These are phyloP conservation scores for Morone chrysops DNA, from an alignment of 2,113 vertebrate genomes.

Conservation along the genomic window DNA sequence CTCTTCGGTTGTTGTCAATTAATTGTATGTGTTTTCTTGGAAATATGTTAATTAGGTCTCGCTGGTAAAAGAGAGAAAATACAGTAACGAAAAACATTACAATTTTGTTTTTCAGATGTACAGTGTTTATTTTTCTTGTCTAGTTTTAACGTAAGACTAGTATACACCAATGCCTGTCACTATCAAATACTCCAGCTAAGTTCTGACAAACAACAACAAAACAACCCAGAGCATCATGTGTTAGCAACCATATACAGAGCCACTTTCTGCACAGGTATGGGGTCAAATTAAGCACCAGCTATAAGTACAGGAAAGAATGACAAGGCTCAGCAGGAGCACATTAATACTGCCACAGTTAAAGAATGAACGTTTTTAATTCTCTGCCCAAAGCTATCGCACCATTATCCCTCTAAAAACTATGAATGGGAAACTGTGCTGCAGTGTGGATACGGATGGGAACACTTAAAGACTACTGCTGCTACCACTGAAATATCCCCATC, in stretches of 20 bases:
- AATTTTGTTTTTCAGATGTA: neutral
- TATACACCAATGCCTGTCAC: neutral
- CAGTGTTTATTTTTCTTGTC: neutral
- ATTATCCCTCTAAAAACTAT: constrained; percentile 50
- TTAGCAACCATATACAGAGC: constrained; percentile 36
- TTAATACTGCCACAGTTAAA: constrained; percentile 16
- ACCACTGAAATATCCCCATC: constrained; percentile 10
- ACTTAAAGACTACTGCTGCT: constrained; percentile 39
- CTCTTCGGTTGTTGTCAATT: neutral
- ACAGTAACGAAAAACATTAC: neutral
- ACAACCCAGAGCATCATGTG: neutral
- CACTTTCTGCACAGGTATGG: constrained; percentile 27
- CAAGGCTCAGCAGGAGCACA: constrained; percentile 55
- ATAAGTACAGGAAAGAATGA: constrained; percentile 53
- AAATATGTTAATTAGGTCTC: neutral
- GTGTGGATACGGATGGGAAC: constrained; percentile 39
- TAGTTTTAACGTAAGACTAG: neutral
- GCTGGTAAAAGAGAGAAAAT: neutral
- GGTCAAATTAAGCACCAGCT: constrained; percentile 40
- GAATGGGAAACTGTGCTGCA: constrained; percentile 56
- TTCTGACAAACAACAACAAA: too few species aligned
- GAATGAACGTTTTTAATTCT: constrained; percentile 45
- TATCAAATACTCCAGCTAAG: neutral
- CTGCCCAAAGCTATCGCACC: constrained; percentile 51
- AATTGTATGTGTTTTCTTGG: neutral